Base-by-base conservation (phyloP, 2,888 invertebrate species). In the Salticus scenicus region DNA sequence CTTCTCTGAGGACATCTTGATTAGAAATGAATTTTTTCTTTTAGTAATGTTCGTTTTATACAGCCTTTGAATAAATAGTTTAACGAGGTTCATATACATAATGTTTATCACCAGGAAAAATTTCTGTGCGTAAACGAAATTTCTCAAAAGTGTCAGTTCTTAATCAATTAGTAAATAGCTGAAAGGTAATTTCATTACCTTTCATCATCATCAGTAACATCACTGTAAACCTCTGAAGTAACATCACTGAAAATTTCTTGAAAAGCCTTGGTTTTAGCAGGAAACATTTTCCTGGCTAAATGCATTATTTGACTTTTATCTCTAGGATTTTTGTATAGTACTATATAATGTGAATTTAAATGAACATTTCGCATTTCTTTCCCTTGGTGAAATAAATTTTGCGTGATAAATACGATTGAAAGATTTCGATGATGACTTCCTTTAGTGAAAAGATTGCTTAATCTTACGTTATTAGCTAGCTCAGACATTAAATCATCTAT, bases 361-460 rank as follows among this genome's bases (percentile, higher is more conserved):
- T 42, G 31, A 75, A 75, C 37, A 37, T 75, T 51, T 64, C 75
- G 64, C 41, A 64, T 64, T 27, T 75, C 75, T n/a, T n/a, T n/a
- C n/a, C n/a, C n/a, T n/a, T n/a, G n/a, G n/a, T n/a, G n/a, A n/a
- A n/a, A n/a, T n/a, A 41, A 75, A 64, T 75, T 75, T 41, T 75
- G 75, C 20, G 66, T 66, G 14, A 75, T 75, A 33, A 75, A 75
- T 37, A 75, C 66, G 30, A 75, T n/a, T 20, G 64, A 64, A 27
- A 75, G 31, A 41, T 75, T 75, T 37, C 27, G 27, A 41, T 75
- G 75, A 66, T 75, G 75, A 24, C 64, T 75, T 20, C 75, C 75
- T 64, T 66, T 75, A 1, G 75, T 63, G 41, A 75, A 75, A 28
- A 75, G 66, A 24, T 63, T 37, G 30, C 37, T 64, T 17, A 74